Evolutionary conservation across 2,888 invertebrate genomes (phyloP).

Genomic region (Lasioglossum zephyrum): DNA sequence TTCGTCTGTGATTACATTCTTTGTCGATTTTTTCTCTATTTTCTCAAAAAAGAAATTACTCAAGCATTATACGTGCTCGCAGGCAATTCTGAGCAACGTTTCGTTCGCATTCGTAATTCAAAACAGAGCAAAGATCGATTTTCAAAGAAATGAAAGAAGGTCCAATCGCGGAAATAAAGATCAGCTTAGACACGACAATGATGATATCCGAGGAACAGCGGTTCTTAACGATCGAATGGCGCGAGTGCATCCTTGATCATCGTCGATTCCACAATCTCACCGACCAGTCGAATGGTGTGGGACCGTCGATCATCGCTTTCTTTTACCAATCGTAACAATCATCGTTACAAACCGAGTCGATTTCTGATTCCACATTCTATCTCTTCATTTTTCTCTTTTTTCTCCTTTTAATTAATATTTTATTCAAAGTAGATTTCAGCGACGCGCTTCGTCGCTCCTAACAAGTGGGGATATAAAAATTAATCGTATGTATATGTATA

Average conservation of each 20-base stretch:
- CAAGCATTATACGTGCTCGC: neutral
- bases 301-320: slow-evolving; percentile 30
- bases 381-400: neutral
- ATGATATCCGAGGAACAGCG: slow-evolving; percentile 49
- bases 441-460: slow-evolving; percentile 70
- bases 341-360: slow-evolving; percentile 36
- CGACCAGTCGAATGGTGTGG: slow-evolving; percentile 47
- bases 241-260: slow-evolving; percentile 48
- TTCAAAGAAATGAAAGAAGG: neutral
- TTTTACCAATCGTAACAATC: neutral
- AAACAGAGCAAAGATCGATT: neutral
- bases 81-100: neutral
- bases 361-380: slow-evolving; percentile 46
- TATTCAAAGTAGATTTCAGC: slow-evolving; percentile 64
- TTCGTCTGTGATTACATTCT: slow-evolving; percentile 41
- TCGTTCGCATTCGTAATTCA: neutral
- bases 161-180: slow-evolving; percentile 13
- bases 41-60: neutral
- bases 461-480: slow-evolving; percentile 82
- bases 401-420: slow-evolving; percentile 14
- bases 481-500: slow-evolving; percentile 75
- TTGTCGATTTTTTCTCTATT: neutral
- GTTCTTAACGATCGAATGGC: slow-evolving; percentile 10
- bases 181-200: slow-evolving; percentile 16
- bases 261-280: slow-evolving; percentile 44